These are phyloP conservation scores for Hyposoter didymator DNA, from an alignment of 2,888 invertebrate species.

Conservation along the genomic window DNA sequence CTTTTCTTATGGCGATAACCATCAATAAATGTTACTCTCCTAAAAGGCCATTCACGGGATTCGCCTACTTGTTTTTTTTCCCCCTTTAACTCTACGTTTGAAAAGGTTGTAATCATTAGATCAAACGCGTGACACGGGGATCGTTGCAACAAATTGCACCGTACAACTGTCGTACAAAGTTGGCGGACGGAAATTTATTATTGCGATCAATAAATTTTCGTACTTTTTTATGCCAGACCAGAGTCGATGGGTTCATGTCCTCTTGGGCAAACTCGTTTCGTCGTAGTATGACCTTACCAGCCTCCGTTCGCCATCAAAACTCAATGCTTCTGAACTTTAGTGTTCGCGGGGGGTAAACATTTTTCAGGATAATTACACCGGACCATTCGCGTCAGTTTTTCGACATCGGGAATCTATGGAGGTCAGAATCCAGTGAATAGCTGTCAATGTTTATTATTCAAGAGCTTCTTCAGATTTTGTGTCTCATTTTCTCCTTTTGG, in stretches of 20 bases:
- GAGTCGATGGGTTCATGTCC: conserved; percentile 3
- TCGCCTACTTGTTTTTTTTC: neutral
- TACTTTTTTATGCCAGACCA: conserved; percentile 9
- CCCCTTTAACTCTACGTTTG: neutral
- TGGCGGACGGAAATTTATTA: conserved; percentile 15
- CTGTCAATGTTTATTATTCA: too few relatives aligned
- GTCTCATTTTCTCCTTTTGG: neutral
- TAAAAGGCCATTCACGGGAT: conserved; percentile 28
- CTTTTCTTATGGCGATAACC: conserved; percentile 3
- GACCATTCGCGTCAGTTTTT: conserved; percentile 59
- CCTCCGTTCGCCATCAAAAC: neutral
- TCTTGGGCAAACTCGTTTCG: conserved; percentile 19
- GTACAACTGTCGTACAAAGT: conserved; percentile 27
- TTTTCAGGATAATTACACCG: conserved; percentile 52
- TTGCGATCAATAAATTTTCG: conserved; percentile 48
- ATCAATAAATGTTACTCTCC: conserved; percentile 25
- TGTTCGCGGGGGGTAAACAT: neutral
- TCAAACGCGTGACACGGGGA: conserved; percentile 17
- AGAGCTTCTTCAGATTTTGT: too few relatives aligned
- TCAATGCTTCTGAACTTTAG: conserved; percentile 44
- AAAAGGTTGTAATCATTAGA: conserved; percentile 19
- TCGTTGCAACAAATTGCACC: conserved; percentile 36
- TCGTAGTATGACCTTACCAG: neutral
- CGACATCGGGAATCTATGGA: conserved; percentile 35
- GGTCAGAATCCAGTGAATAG: too few relatives aligned